Conservation (phyloP, 2,888 invertebrate species). For the Acanthosepion esculentum region DNA sequence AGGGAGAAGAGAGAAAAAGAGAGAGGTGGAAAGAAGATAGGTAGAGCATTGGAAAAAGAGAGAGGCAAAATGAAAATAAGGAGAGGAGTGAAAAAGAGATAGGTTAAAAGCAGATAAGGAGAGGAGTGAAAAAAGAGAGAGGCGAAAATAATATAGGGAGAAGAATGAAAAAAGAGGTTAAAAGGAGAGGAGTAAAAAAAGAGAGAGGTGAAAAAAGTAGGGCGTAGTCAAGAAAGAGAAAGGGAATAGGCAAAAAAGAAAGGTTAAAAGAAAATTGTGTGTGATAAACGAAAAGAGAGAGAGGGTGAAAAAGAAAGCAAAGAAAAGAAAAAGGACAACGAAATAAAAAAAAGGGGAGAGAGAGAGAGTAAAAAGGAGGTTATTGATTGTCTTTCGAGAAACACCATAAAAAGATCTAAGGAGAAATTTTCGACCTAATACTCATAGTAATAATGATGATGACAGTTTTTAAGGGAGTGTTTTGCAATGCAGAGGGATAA, state of each 20-base stretch:
- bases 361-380: not conserved
- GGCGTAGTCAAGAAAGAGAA: not conserved
- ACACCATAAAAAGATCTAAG: not conserved
- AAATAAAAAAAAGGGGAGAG: not conserved
- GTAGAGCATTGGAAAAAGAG: not conserved
- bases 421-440: not conserved
- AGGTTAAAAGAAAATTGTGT: no score
- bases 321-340: no score
- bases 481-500: not conserved
- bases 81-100: not conserved
- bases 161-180: not conserved
- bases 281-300: no score
- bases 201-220: not conserved
- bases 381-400: not conserved
- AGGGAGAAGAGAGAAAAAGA: no score
- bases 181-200: not conserved
- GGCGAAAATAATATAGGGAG: no score
- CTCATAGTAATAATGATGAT: not conserved
- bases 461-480: not conserved
- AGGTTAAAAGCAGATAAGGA: not conserved
- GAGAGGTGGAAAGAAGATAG: no score
- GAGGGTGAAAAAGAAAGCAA: no score
- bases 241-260: not conserved
- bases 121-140: not conserved
- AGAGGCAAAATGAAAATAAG: not conserved